Evolutionary conservation across 2,797 vertebrate species (phyloP).

Genomic region (Mycteria americana): DNA sequence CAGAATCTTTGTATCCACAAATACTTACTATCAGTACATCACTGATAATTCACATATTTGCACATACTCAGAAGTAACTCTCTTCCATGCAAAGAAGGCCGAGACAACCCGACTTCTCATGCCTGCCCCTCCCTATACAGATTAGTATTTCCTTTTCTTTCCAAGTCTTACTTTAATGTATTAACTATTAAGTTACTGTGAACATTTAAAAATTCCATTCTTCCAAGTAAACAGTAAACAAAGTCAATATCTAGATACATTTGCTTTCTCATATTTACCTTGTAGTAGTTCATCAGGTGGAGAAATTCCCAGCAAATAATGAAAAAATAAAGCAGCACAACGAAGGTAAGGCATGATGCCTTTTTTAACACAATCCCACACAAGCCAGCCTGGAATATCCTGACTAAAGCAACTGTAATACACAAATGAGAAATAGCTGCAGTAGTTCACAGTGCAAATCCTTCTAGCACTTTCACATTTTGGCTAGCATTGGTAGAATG

Average conservation of each 20-base stretch:
- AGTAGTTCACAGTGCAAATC: not conserved
- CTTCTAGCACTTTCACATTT: not conserved
- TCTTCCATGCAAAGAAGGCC: not conserved
- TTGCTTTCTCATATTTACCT: slow-evolving; percentile 64
- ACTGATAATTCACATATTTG: not conserved
- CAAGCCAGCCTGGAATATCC: slow-evolving; percentile 80
- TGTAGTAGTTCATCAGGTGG: slow-evolving; percentile 88
- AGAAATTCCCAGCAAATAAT: slow-evolving; percentile 90
- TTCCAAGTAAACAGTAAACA: not conserved
- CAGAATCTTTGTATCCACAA: not conserved
- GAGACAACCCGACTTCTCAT: not conserved
- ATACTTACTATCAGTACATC: not conserved
- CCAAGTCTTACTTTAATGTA: not conserved
- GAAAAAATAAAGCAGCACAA: slow-evolving; percentile 91
- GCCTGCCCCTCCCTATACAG: not conserved
- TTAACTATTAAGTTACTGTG: not conserved
- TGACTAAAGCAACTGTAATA: slow-evolving; percentile 77
- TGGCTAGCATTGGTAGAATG: not conserved
- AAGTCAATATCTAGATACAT: not conserved
- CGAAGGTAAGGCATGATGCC: slow-evolving; percentile 91
- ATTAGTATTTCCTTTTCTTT: not conserved
- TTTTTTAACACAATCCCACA: slow-evolving; percentile 85
- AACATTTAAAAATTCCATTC: not conserved
- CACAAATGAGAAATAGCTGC: slow-evolving; percentile 32
- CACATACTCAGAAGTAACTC: not conserved